phyloP scores from a whole-genome alignment of 2,113 vertebrate genomes.

The Sinocyclocheilus anophthalmus region DNA sequence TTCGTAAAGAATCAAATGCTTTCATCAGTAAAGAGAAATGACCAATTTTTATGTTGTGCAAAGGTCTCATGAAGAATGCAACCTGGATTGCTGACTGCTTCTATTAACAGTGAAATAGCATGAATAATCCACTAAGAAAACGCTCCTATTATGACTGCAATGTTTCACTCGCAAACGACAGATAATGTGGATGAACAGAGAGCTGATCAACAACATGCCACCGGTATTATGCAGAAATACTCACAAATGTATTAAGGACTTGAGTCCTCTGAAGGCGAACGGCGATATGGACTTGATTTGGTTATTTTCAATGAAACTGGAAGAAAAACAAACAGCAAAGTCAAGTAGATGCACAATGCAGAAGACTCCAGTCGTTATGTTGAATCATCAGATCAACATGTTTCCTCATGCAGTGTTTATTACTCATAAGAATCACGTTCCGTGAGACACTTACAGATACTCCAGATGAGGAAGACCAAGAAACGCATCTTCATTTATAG shows the following conservation, averaged over 20 bases:
- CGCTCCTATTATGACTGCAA: neutral
- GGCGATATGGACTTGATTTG: conserved; percentile 94
- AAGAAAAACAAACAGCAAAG: no score
- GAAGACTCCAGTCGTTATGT: no score
- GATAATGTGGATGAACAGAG: neutral
- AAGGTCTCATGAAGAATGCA: neutral
- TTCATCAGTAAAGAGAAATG: neutral
- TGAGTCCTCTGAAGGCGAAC: conserved; percentile 91
- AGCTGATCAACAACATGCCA: neutral
- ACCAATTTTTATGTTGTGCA: neutral
- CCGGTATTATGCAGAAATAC: conserved; percentile 67
- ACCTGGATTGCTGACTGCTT: neutral
- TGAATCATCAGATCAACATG: neutral
- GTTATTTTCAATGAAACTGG: conserved; percentile 93
- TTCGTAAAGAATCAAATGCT: neutral
- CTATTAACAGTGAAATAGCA: neutral
- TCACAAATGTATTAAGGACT: conserved; percentile 96
- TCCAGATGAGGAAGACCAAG: conserved; percentile 93
- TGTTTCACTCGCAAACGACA: neutral
- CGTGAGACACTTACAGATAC: conserved; percentile 87
- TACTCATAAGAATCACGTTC: neutral
- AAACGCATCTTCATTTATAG: conserved; percentile 94
- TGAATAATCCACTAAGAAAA: neutral
- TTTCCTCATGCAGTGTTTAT: neutral
- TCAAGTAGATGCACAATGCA: no score